Evolutionary conservation across 2,797 vertebrate genomes (phyloP).

Genomic region (Myoxocephalus aenaeus): DNA sequence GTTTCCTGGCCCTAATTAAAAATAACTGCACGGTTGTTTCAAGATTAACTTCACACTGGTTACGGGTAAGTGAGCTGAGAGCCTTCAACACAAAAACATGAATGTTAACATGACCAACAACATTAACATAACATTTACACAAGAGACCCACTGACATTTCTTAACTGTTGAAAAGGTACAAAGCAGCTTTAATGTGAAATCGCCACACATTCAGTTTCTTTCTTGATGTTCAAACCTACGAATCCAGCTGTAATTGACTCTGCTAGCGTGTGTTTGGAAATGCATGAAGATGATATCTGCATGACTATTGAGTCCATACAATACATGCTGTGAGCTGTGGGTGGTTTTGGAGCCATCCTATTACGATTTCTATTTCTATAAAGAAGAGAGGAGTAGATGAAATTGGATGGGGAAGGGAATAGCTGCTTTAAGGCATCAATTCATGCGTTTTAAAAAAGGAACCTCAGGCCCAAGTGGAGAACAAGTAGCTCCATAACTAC

Average conservation of each 20-base stretch:
- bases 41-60: conserved; percentile 11
- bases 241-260: conserved; percentile 33
- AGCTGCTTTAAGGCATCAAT: conserved; percentile 57
- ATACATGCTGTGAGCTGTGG: conserved; percentile 31
- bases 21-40: conserved; percentile 14
- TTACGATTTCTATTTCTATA: too few relatives aligned
- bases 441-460: conserved; percentile 33
- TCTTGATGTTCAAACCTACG: conserved; percentile 35
- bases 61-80: neutral
- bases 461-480: conserved; percentile 33
- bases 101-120: conserved; percentile 26
- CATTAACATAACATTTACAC: conserved; percentile 39
- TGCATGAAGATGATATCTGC: conserved; percentile 42
- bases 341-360: conserved; percentile 30
- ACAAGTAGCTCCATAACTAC: conserved; percentile 19
- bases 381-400: conserved; percentile 44
- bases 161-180: conserved; percentile 31
- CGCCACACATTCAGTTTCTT: conserved; percentile 9
- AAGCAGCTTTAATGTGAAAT: conserved; percentile 47
- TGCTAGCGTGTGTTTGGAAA: conserved; percentile 34
- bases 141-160: conserved; percentile 47
- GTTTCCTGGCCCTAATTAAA: neutral
- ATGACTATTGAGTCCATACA: conserved; percentile 30
- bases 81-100: conserved; percentile 22
- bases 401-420: conserved; percentile 36